Percentiles rank a stretch among this genome's conserved stretches.
phyloP scores from a whole-genome alignment of 2,797 vertebrate genomes.

The Galago senegalensis region DNA sequence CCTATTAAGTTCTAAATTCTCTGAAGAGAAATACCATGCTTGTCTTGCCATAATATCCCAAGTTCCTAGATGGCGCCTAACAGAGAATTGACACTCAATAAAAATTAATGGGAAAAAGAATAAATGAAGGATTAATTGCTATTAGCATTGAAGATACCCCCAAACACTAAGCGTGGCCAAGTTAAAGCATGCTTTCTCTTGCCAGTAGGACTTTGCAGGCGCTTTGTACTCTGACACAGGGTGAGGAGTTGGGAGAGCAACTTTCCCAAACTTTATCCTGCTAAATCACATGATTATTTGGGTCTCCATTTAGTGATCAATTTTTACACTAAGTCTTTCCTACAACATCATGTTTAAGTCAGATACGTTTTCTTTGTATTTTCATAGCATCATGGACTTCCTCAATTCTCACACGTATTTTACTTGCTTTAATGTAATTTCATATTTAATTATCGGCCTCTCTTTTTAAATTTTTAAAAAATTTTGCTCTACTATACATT shows the following conservation, averaged over 20 bases:
- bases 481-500: background rate
- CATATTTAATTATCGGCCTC: background rate
- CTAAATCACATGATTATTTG: conserved; percentile 17
- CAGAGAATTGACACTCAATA: background rate
- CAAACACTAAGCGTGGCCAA: background rate
- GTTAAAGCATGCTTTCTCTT: conserved; percentile 5
- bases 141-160: background rate
- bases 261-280: background rate
- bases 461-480: background rate
- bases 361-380: background rate
- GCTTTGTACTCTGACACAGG: background rate
- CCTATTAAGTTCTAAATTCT: background rate
- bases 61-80: background rate
- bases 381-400: background rate
- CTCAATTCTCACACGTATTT: background rate
- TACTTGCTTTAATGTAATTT: background rate
- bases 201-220: background rate
- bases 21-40: background rate
- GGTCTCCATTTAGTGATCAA: background rate
- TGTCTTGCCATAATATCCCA: background rate
- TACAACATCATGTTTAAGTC: background rate
- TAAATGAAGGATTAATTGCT: background rate
- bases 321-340: background rate
- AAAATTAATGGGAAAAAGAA: background rate
- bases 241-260: too few species aligned